Percentiles rank a stretch among this genome's conserved stretches.
phyloP scores from a whole-genome alignment of 2,797 vertebrate genomes.

The Gallirallus australis region DNA sequence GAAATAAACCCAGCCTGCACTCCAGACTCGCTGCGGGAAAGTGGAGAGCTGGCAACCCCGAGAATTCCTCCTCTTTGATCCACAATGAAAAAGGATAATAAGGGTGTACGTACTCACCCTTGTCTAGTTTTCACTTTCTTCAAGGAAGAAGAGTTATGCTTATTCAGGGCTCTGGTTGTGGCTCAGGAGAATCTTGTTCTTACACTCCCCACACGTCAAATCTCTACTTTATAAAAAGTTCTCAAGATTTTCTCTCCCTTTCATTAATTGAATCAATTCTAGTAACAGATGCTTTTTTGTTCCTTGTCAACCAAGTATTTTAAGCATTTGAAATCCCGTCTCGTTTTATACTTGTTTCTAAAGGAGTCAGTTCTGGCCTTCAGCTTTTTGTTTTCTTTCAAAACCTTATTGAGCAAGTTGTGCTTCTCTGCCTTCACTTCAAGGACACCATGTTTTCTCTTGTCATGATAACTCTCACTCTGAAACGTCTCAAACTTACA shows the following conservation, averaged over 20 bases:
- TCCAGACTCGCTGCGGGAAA: conserved; percentile 13
- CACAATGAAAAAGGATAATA: conserved; percentile 38
- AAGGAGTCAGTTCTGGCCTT: conserved; percentile 48
- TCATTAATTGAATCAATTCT: conserved; percentile 11
- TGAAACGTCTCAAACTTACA: neutral
- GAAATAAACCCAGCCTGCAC: neutral
- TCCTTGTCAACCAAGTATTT: conserved; percentile 35
- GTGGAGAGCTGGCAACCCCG: neutral
- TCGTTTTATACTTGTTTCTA: conserved; percentile 14
- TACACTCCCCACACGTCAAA: neutral
- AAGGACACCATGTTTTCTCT: conserved; percentile 49
- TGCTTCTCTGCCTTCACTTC: neutral
- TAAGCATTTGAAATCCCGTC: conserved; percentile 14
- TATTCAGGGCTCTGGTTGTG: neutral
- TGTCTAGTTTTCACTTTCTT: conserved; percentile 47
- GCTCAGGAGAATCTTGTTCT: neutral
- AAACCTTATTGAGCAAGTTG: neutral
- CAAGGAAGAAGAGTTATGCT: conserved; percentile 15
- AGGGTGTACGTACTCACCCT: neutral
- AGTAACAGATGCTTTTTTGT: conserved; percentile 16
- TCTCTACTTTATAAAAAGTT: neutral
- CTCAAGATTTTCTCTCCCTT: conserved; percentile 6
- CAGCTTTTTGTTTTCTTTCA: conserved; percentile 67
- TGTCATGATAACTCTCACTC: conserved; percentile 1
- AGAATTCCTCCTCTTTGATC: conserved; percentile 57